A percentile compares a stretch with the other conserved stretches of the same genome.
Evolutionary conservation across 2,888 invertebrate species (phyloP).

Genomic region (Chironomus riparius): DNA sequence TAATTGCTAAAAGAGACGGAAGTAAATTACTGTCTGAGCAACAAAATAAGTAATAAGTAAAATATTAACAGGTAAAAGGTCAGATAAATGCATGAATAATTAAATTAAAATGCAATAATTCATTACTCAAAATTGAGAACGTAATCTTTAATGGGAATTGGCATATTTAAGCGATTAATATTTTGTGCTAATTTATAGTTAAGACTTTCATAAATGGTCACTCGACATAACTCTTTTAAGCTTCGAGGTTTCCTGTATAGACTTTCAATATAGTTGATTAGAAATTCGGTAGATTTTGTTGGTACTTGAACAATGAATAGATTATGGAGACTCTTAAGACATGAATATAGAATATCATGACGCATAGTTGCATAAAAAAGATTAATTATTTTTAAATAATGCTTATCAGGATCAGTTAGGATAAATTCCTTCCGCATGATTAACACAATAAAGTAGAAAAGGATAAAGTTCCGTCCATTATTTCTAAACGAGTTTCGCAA

Average conservation of each 20-base stretch:
- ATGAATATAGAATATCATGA: conserved; percentile 57
- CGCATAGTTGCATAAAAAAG: conserved; percentile 58
- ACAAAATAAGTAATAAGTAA: no score
- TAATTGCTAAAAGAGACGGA: no score
- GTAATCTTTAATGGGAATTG: conserved; percentile 58
- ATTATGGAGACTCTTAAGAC: conserved; percentile 57
- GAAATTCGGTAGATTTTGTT: conserved; percentile 52
- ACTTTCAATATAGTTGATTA: conserved; percentile 53
- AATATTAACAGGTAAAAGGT: no score
- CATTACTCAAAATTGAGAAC: conserved; percentile 52
- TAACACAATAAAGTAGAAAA: conserved; percentile 62
- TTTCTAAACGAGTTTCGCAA: conserved; percentile 34
- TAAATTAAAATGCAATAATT: neutral
- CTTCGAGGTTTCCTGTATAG: conserved; percentile 57
- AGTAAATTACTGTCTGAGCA: no score
- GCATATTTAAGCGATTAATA: conserved; percentile 58
- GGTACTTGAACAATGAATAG: conserved; percentile 55
- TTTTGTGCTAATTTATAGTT: conserved; percentile 54
- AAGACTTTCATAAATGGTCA: conserved; percentile 58
- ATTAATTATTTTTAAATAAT: conserved; percentile 56
- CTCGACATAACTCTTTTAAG: conserved; percentile 62
- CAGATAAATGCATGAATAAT: no score
- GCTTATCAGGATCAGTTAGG: conserved; percentile 51
- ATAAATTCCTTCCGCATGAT: conserved; percentile 57
- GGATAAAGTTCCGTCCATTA: conserved; percentile 46